Percentiles rank a stretch among this genome's conserved stretches.
Conservation (phyloP, 2,888 invertebrate species). For the Mayetiola destructor region DNA sequence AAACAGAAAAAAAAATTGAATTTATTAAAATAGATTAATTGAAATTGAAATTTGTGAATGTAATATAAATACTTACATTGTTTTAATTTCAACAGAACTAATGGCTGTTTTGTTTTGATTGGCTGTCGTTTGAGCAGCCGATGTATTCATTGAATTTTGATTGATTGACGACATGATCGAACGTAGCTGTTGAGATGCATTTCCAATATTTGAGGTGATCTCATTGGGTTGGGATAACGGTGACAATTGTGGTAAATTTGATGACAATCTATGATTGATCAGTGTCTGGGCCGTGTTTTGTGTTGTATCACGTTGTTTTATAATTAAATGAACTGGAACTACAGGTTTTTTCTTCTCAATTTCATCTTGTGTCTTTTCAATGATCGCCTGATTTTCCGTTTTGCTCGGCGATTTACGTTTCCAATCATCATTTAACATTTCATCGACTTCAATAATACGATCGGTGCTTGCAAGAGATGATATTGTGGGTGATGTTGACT, state of each 20-base stretch:
- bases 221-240: conserved; percentile 58
- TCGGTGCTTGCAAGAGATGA: background rate
- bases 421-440: conserved; percentile 15
- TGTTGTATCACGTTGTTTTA: conserved; percentile 24
- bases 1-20: too few species aligned
- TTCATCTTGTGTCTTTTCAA: conserved; percentile 20
- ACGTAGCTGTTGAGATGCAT: conserved; percentile 52
- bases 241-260: conserved; percentile 47
- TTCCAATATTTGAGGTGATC: conserved; percentile 54
- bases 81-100: background rate
- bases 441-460: conserved; percentile 8
- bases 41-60: conserved; percentile 24
- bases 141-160: conserved; percentile 7
- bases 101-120: background rate
- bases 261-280: background rate
- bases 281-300: conserved; percentile 23
- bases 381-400: conserved; percentile 15
- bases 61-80: background rate
- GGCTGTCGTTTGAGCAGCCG: background rate
- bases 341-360: conserved; percentile 17
- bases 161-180: conserved; percentile 47
- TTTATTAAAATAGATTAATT: conserved; percentile 29
- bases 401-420: conserved; percentile 24
- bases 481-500: background rate
- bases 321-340: conserved; percentile 22